These are phyloP conservation scores for Geotrupes spiniger DNA, from an alignment of 2,888 invertebrate genomes.

Conservation along the genomic window DNA sequence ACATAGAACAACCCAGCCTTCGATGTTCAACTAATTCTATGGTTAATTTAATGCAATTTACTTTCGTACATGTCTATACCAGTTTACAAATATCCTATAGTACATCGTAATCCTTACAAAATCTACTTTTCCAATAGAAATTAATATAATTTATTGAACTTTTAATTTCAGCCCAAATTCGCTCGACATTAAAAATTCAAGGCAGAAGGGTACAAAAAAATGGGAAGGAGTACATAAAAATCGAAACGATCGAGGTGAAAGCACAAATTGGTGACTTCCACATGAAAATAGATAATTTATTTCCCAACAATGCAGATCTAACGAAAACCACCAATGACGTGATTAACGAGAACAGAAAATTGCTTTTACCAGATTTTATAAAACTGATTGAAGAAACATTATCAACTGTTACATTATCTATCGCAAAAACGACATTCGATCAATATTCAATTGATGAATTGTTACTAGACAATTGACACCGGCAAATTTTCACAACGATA, in stretches of 20 bases:
- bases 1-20: no score
- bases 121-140: no score
- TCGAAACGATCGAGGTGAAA: slow-evolving; percentile 21
- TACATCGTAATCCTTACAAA: no score
- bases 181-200: slow-evolving; percentile 38
- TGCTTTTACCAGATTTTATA: slow-evolving; percentile 29
- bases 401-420: slow-evolving; percentile 20
- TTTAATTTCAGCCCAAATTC: slow-evolving; percentile 45
- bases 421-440: slow-evolving; percentile 25
- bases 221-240: slow-evolving; percentile 14
- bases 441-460: slow-evolving; percentile 27
- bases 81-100: no score
- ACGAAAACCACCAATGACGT: slow-evolving; percentile 30
- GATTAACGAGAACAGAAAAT: slow-evolving; percentile 32
- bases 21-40: no score
- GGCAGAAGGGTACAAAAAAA: slow-evolving; percentile 11
- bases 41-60: no score
- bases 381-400: slow-evolving; percentile 30
- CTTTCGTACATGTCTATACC: no score
- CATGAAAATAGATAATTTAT: slow-evolving; percentile 30
- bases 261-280: slow-evolving; percentile 25
- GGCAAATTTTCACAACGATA: slow-evolving; percentile 1
- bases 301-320: slow-evolving; percentile 31
- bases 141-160: no score
- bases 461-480: slow-evolving; percentile 12